Percentiles rank a stretch among this genome's conserved stretches.
phyloP scores from a whole-genome alignment of 2,113 vertebrate genomes.

The Climacteris rufus region DNA sequence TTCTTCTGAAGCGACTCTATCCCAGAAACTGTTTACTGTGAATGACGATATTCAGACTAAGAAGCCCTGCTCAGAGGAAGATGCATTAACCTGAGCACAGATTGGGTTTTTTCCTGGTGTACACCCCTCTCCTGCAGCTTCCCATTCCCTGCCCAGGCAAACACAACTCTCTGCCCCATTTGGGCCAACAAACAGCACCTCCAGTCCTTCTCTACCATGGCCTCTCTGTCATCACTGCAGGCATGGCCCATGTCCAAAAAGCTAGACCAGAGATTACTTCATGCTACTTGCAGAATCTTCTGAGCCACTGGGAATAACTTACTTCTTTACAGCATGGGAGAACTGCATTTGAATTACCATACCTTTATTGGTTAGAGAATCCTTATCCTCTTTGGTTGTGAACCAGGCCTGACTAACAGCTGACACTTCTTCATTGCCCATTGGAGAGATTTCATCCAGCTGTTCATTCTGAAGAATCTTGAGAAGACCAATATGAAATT shows the following conservation, averaged over 20 bases:
- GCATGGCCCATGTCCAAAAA: background rate
- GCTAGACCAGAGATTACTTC: background rate
- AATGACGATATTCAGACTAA: too few species aligned
- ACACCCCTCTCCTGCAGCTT: background rate
- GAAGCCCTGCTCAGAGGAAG: too few species aligned
- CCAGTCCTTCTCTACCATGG: background rate
- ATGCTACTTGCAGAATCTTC: background rate
- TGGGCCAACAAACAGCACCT: background rate
- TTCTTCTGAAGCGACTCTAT: background rate
- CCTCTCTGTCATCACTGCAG: background rate
- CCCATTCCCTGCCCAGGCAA: background rate
- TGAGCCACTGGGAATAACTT: background rate
- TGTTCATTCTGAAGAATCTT: constrained; percentile 90
- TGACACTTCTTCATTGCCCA: constrained; percentile 86
- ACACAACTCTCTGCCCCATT: background rate
- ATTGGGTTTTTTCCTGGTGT: background rate
- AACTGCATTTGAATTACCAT: background rate
- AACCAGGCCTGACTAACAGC: constrained; percentile 98
- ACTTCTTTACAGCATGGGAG: background rate
- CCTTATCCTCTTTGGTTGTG: constrained; percentile 98
- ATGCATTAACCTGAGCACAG: background rate
- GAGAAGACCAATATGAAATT: background rate
- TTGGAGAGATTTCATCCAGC: constrained; percentile 77
- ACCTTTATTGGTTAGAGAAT: constrained; percentile 97
- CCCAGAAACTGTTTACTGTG: too few species aligned